Percentiles rank a stretch among this genome's conserved stretches.
Conservation (phyloP, 2,113 vertebrate genomes). For the Azemiops feae region DNA sequence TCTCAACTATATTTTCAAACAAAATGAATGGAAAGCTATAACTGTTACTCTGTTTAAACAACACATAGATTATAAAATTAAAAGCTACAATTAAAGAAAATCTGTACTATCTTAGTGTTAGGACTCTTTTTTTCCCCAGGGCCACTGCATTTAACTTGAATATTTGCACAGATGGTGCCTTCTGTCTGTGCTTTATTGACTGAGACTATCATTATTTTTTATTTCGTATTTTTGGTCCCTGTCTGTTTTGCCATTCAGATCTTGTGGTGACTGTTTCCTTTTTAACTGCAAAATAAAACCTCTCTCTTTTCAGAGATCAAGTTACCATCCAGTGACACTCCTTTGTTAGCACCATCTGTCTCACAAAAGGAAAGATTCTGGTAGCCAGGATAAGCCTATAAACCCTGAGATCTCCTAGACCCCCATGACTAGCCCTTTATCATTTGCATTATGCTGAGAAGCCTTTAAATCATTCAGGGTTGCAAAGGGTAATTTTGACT, state of each 20-base stretch:
- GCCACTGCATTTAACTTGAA: background rate
- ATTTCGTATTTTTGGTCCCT: background rate
- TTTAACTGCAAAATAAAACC: slow-evolving; percentile 48
- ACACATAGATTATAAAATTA: background rate
- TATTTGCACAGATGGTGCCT: slow-evolving; percentile 26
- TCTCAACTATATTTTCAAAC: background rate
- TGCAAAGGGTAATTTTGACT: slow-evolving; percentile 15
- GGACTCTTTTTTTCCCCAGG: background rate
- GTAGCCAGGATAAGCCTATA: slow-evolving; percentile 22
- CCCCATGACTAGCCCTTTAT: slow-evolving; percentile 25
- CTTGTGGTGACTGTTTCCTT: slow-evolving; percentile 33
- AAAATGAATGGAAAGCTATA: background rate
- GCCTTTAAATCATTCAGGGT: slow-evolving; percentile 19
- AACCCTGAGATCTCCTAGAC: slow-evolving; percentile 11
- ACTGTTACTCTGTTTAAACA: background rate
- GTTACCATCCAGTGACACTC: slow-evolving; percentile 58
- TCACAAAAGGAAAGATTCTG: slow-evolving; percentile 34
- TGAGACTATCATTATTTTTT: slow-evolving; percentile 1
- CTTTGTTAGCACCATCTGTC: slow-evolving; percentile 59
- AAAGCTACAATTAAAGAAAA: background rate
- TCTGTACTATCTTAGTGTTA: slow-evolving; percentile 1
- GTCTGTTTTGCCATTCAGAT: slow-evolving; percentile 40
- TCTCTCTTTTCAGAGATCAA: slow-evolving; percentile 57
- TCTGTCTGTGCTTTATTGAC: background rate
- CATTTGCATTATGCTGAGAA: slow-evolving; percentile 22